Conservation (phyloP, 2,113 vertebrate species). For the Halcyon malimbica region DNA sequence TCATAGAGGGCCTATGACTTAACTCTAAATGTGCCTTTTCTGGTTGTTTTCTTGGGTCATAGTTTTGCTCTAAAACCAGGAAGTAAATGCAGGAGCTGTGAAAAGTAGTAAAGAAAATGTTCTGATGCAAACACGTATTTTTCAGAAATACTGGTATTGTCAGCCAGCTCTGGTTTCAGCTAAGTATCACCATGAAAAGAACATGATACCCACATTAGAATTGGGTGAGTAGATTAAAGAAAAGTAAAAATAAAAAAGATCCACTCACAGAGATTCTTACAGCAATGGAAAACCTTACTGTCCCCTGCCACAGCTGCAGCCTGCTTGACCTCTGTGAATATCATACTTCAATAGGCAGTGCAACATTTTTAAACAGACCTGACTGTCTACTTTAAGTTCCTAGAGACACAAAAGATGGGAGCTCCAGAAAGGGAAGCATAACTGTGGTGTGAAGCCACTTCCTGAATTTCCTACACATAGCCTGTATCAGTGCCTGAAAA, state of each 20-base stretch:
- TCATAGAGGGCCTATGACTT: background rate
- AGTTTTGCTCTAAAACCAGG: background rate
- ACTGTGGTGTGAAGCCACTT: background rate
- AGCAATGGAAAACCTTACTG: background rate
- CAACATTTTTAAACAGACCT: background rate
- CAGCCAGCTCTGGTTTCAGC: background rate
- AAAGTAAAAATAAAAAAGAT: background rate
- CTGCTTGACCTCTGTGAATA: background rate
- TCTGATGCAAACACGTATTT: background rate
- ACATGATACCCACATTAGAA: background rate
- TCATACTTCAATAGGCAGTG: background rate
- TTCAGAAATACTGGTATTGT: background rate
- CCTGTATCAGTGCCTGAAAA: background rate
- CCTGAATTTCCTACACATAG: background rate
- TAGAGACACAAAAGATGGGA: background rate
- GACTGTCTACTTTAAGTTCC: background rate
- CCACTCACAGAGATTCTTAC: background rate
- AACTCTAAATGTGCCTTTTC: background rate
- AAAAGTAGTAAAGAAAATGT: background rate
- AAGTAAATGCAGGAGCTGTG: background rate
- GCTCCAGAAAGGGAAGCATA: background rate
- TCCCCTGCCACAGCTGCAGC: background rate
- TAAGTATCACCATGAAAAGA: background rate
- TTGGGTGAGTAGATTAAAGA: background rate
- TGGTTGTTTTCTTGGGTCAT: background rate